Evolutionary conservation across 2,888 invertebrate species (phyloP).

Genomic region (Eurytoma californica): DNA sequence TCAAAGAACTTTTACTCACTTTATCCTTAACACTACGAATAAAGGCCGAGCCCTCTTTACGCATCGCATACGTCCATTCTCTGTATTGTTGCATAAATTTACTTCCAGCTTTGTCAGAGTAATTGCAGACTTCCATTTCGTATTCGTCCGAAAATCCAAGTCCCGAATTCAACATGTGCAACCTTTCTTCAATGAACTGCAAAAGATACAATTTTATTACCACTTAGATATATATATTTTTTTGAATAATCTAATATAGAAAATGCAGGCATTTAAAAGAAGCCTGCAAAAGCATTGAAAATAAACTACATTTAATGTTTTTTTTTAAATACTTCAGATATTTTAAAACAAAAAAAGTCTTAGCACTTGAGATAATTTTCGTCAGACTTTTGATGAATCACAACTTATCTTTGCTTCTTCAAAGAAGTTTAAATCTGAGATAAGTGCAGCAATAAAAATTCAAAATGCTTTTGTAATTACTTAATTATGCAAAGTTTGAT

Average conservation of each 20-base stretch:
- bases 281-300: no score
- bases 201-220: constrained; percentile 7
- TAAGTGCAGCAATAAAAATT: no score
- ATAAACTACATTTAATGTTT: no score
- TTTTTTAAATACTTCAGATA: no score
- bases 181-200: constrained; percentile 95
- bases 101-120: constrained; percentile 81
- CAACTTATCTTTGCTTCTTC: no score
- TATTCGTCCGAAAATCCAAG: constrained; percentile 96
- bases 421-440: no score
- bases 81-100: constrained; percentile 84
- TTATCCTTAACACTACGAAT: constrained; percentile 92
- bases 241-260: neutral
- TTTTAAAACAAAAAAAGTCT: no score
- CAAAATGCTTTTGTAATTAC: no score
- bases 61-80: constrained; percentile 88
- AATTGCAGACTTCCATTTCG: constrained; percentile 89
- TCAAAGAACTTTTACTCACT: constrained; percentile 76
- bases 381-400: no score
- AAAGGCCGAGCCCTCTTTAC: constrained; percentile 88
- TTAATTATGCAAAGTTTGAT: no score
- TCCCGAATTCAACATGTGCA: constrained; percentile 94
- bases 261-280: neutral
- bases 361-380: no score
- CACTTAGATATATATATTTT: neutral